A percentile compares a stretch with the other conserved stretches of the same genome.
These are phyloP conservation scores for Polietes domitor DNA, from an alignment of 2,888 invertebrate species.

Conservation along the genomic window DNA sequence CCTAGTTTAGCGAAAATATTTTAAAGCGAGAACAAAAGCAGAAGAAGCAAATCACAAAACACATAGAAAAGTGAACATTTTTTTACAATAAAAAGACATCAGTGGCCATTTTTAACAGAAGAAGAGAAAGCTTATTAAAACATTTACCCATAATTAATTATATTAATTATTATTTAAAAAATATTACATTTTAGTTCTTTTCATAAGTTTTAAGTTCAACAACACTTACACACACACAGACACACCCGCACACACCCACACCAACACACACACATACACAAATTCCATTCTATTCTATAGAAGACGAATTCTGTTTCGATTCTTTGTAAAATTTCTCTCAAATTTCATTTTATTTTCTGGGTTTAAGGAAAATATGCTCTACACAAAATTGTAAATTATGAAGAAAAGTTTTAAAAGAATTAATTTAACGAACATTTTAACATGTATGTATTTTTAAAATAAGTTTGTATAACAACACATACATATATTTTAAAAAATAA, in stretches of 20 bases:
- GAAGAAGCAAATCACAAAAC: neutral
- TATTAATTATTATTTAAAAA: slow-evolving; percentile 44
- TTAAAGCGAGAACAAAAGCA: slow-evolving; percentile 57
- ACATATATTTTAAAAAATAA: slow-evolving; percentile 29
- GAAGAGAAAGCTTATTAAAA: slow-evolving; percentile 44
- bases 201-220: slow-evolving; percentile 7
- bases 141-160: slow-evolving; percentile 55
- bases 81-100: slow-evolving; percentile 40
- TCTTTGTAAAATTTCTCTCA: slow-evolving; percentile 55
- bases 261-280: slow-evolving; percentile 20
- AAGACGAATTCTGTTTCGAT: slow-evolving; percentile 12
- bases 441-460: slow-evolving; percentile 5
- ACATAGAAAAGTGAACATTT: slow-evolving; percentile 7
- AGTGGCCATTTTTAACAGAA: slow-evolving; percentile 69
- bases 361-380: slow-evolving; percentile 62
- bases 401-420: slow-evolving; percentile 25
- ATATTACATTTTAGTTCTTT: slow-evolving; percentile 22
- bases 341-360: slow-evolving; percentile 68
- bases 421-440: neutral
- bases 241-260: too few species aligned
- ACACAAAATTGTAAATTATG: slow-evolving; percentile 45
- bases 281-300: slow-evolving; percentile 3
- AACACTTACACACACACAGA: too few species aligned
- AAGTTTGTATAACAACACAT: slow-evolving; percentile 19
- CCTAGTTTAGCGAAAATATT: slow-evolving; percentile 81